phyloP scores from a whole-genome alignment of 2,888 invertebrate genomes.

The Tholera decimalis region DNA sequence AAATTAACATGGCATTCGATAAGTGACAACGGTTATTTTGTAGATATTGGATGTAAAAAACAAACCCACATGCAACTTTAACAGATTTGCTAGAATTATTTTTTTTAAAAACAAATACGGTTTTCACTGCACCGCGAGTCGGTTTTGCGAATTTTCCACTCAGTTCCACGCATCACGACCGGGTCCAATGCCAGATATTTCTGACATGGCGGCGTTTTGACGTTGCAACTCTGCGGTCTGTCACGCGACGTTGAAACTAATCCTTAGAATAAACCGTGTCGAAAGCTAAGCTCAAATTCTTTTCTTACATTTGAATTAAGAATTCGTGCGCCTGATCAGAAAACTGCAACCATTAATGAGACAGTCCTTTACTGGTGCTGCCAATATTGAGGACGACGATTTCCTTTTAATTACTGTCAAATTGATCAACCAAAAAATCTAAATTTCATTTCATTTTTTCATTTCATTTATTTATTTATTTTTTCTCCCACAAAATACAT shows the following conservation, averaged over 20 bases:
- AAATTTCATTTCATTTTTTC: conserved; percentile 21
- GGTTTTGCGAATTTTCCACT: conserved; percentile 62
- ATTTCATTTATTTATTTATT: no score
- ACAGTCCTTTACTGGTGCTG: conserved; percentile 39
- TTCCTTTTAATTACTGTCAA: conserved; percentile 42
- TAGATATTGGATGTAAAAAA: neutral
- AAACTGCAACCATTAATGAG: conserved; percentile 24
- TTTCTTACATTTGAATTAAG: conserved; percentile 44
- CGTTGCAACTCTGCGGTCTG: conserved; percentile 68
- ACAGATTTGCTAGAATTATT: conserved; percentile 14
- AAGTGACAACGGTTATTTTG: conserved; percentile 17
- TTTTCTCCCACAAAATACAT: no score
- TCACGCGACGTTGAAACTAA: conserved; percentile 60
- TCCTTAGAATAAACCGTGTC: conserved; percentile 56
- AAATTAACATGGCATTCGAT: neutral
- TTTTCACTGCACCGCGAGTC: conserved; percentile 34
- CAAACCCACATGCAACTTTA: conserved; percentile 11
- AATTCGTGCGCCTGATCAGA: conserved; percentile 36
- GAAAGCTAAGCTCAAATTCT: conserved; percentile 52
- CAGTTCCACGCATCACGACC: conserved; percentile 54
- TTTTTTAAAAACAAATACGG: conserved; percentile 41
- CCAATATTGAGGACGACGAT: conserved; percentile 24
- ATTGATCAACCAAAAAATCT: conserved; percentile 42
- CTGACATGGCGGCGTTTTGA: conserved; percentile 62
- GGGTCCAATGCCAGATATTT: conserved; percentile 63